A percentile compares a stretch with the other conserved stretches of the same genome.
Evolutionary conservation across 2,797 vertebrate species (phyloP).

Genomic region (Otolemur crassicaudatus): DNA sequence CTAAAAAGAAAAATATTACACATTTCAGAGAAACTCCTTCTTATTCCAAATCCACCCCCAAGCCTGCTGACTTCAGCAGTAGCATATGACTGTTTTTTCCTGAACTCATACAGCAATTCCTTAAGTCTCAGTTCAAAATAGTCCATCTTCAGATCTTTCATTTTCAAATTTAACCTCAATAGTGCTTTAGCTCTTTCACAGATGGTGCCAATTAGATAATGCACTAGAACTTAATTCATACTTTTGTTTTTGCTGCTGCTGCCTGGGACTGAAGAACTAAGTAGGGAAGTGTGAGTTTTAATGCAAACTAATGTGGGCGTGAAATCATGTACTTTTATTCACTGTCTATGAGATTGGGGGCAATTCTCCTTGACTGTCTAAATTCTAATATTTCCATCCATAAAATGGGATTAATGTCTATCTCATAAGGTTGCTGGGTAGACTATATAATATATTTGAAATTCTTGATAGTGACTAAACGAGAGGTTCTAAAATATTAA

Average conservation of each 20-base stretch:
- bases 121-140: background rate
- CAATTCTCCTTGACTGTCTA: background rate
- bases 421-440: background rate
- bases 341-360: background rate
- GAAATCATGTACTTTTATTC: background rate
- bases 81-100: background rate
- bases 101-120: background rate
- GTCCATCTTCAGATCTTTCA: background rate
- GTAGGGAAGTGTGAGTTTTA: background rate
- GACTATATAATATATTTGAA: constrained; percentile 15
- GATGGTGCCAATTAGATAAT: constrained; percentile 36
- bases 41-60: background rate
- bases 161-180: background rate
- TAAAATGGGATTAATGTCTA: background rate
- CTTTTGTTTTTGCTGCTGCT: constrained; percentile 9
- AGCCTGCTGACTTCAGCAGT: background rate
- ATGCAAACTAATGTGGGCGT: background rate
- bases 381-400: background rate
- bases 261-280: background rate
- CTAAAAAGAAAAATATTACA: background rate
- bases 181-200: constrained; percentile 12
- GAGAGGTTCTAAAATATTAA: background rate
- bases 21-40: background rate
- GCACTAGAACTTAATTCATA: constrained; percentile 29
- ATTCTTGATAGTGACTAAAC: background rate